Percentiles rank a stretch among this genome's conserved stretches.
phyloP scores from a whole-genome alignment of 2,888 invertebrate genomes.

The Syrphus vitripennis region DNA sequence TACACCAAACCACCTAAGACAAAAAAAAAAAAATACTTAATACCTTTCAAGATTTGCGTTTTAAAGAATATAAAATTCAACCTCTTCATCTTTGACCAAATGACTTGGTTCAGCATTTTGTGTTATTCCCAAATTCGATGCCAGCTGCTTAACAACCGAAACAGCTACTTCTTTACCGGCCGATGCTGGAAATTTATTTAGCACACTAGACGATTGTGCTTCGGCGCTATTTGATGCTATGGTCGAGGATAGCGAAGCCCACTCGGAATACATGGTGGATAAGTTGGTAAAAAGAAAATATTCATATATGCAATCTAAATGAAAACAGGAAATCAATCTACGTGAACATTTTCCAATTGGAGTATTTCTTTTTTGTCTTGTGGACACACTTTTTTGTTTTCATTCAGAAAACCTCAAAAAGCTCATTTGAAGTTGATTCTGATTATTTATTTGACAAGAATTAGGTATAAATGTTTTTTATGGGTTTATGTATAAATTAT shows the following conservation, averaged over 20 bases:
- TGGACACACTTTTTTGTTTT: not conserved
- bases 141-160: slow-evolving; percentile 84
- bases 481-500: not conserved
- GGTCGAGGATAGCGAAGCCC: slow-evolving; percentile 82
- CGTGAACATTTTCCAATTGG: not conserved
- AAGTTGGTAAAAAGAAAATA: not conserved
- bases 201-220: slow-evolving; percentile 83
- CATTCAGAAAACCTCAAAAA: not conserved
- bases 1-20: slow-evolving; percentile 91
- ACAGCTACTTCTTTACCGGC: slow-evolving; percentile 85
- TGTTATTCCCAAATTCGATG: slow-evolving; percentile 86
- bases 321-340: slow-evolving; percentile 15
- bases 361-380: not conserved
- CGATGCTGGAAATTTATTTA: slow-evolving; percentile 84
- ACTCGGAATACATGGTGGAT: slow-evolving; percentile 82
- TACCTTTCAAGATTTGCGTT: not conserved
- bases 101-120: slow-evolving; percentile 92
- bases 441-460: not conserved
- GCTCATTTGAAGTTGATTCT: not conserved
- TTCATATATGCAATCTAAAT: not conserved
- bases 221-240: slow-evolving; percentile 81
- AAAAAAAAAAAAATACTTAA: not conserved
- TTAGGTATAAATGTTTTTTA: not conserved
- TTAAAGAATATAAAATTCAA: slow-evolving; percentile 76
- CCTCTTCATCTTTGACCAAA: slow-evolving; percentile 92